Evolutionary conservation across 2,888 invertebrate genomes (phyloP), one percentile per base, ranked within the genome.

Genomic region (Spilarctia lutea): DNA sequence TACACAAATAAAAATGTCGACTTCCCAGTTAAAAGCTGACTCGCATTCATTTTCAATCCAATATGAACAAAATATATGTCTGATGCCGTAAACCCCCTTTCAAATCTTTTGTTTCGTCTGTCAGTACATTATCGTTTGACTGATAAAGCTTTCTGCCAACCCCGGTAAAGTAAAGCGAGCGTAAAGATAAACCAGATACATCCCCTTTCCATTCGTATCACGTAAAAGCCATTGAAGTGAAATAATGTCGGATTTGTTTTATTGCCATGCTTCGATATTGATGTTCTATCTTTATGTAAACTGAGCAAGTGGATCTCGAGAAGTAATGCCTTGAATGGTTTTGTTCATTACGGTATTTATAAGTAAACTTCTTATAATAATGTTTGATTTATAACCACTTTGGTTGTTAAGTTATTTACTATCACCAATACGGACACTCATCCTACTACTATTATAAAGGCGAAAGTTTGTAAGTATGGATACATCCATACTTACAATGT

Each of bases 171-270:
- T 60, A 69, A 75, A 75, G 35, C 67, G 39, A 30, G 75, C 70
- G 73, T 75, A 67, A 75, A 75, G 75, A 73, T 76, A 73, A 76
- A 73, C 73, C 67, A 70, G 76, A 79, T 75, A 76, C 75, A 76
- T 68, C 76, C 71, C 39, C 48, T 83, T 85, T 74, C 75, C 80
- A 85, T 78, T 73, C 75, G 71, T 73, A 75, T 83, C 83, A 83
- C 85, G 85, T 83, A 83, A 77, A 79, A 69, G 69, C 76, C 77
- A 79, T 83, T 85, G 85, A 83, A 83, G 81, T 80, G 81, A 83
- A 83, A 85, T 83, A 85, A 85, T 81, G 80, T 75, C 73, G 79
- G 75, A 78, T 83, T 79, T 85, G 77, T 81, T 83, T 79, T 83
- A 85, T 78, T 85, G 77, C 73, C 39, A 73, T 65, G 71, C 65